Evolutionary conservation across 2,888 invertebrate species (phyloP), one percentile per base, ranked within the genome.

Genomic region (Tineola bisselliella): DNA sequence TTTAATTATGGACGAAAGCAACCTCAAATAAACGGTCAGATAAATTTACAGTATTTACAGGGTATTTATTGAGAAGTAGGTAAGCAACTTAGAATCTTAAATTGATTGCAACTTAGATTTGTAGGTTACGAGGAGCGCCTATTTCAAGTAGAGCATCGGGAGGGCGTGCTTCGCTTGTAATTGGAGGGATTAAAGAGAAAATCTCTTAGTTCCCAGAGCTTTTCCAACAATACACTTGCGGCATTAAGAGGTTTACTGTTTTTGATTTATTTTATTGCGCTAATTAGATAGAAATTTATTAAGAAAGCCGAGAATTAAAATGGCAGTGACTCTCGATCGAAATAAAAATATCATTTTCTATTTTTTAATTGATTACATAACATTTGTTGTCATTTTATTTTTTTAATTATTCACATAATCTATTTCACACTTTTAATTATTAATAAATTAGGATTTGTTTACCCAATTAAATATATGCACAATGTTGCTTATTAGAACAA

Each of bases 121-220:
- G 54, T 54, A 8, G 44, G 44, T 44, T 48, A 48, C 8, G 13
- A 17, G 15, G 10, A 54, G 54, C 25, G 19, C 19, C 18, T 17
- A 18, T 48, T 48, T 54, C 18, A 11, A 25, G 54, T 15, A 25
- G 54, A 12, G 54, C 54, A 25, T 54, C n/a, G 31, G 15, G 15
- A 17, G 58, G 33, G 33, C 31, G 58, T 33, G 58, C 58, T 33
- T 33, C 31, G 3, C 33, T 25, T 33, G 18, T 58, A 58, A 58
- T 58, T 58, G 33, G 33, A 33, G 58, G 33, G 58, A 58, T 58
- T 58, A 58, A 15, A 33, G 58, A 31, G 33, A 58, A 56, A 33
- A 58, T 58, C 33, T 58, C 33, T 33, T 25, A 48, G 19, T 58
- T 33, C 33, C 58, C 58, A 18, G 58, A 48, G 19, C 56, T 56